These are phyloP conservation scores for Laterallus jamaicensis DNA, from an alignment of 2,113 vertebrate genomes.

Conservation along the genomic window DNA sequence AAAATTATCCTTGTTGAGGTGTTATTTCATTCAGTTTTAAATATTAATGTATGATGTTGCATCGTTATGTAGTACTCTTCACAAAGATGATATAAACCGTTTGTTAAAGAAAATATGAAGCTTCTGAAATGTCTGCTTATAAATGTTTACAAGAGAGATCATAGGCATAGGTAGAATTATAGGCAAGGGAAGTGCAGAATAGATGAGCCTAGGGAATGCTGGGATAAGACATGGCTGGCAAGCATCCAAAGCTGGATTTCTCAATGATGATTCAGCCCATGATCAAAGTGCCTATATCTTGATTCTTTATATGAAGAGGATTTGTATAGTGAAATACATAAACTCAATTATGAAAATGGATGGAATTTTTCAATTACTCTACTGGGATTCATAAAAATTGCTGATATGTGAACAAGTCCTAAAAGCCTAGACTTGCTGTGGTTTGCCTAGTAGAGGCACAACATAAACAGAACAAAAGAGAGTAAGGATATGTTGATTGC, in stretches of 20 bases:
- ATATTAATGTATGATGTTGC: constrained; percentile 73
- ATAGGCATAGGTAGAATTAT: constrained; percentile 52
- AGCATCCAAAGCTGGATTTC: neutral
- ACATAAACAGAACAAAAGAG: neutral
- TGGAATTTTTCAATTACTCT: neutral
- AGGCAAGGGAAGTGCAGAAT: constrained; percentile 40
- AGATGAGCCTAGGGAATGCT: neutral
- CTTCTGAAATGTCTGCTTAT: constrained; percentile 61
- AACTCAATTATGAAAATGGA: neutral
- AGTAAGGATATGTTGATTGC: neutral
- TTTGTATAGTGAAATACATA: neutral
- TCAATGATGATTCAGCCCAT: neutral
- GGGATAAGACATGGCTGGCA: neutral
- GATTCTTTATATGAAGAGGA: neutral
- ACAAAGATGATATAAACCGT: constrained; percentile 56
- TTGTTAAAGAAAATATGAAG: constrained; percentile 61
- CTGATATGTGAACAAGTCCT: neutral
- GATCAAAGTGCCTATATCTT: neutral
- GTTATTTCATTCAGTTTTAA: constrained; percentile 73
- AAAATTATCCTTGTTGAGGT: constrained; percentile 68
- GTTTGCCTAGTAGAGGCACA: neutral
- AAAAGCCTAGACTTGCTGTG: neutral
- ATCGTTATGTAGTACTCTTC: constrained; percentile 64
- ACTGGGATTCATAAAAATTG: neutral
- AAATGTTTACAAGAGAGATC: constrained; percentile 66